Evolutionary conservation across 2,113 vertebrate species (phyloP), one percentile per base, ranked within the genome.

Genomic region (Chionodraco myersi): DNA sequence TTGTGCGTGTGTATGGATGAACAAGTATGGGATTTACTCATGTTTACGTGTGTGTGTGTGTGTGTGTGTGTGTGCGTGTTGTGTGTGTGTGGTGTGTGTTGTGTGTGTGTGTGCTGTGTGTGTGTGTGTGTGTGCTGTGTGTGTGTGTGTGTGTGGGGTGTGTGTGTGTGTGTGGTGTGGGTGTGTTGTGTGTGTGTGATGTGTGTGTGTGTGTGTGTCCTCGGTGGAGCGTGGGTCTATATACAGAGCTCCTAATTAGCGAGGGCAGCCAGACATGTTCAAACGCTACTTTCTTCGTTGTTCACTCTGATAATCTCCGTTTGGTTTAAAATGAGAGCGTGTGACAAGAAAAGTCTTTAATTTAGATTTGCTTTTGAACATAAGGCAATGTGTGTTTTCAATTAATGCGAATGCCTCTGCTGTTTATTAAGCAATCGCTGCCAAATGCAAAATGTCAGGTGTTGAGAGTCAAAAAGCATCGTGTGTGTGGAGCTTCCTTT

Each of bases 241-340:
- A 83, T 85, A 88, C 87, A 88, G 83, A 86, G 72, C 79, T 90
- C 58, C 88, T 92, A 94, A 94, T 94, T 94, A 94, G 87, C 16
- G 48, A 87, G 82, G 80, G 83, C 88, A 90, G 80, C 86, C 89
- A 90, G 76, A 93, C 72, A 65, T 82, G 21, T 80, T 62, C 87
- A 83, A 74, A 62, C 62, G 76, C 86, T 79, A 13, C 79, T 86
- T 76, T 89, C 80, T 88, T 80, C 21, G 14, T 86, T 83, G 89
- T 82, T 59, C 65, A 63, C 61, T 75, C 77, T 63, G 77, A 83
- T 76, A 53, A 54, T 85, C 73, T 76, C 44, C 36, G 64, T 47
- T 53, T 60, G 36, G 44, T 85, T 80, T 77, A 49, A 83, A 78
- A 69, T 44, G 69, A 76, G 59, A 78, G 44, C 51, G 15, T 16